These are phyloP conservation scores for Gorsachius goisagi DNA, from an alignment of 2,113 vertebrate genomes.

Conservation along the genomic window DNA sequence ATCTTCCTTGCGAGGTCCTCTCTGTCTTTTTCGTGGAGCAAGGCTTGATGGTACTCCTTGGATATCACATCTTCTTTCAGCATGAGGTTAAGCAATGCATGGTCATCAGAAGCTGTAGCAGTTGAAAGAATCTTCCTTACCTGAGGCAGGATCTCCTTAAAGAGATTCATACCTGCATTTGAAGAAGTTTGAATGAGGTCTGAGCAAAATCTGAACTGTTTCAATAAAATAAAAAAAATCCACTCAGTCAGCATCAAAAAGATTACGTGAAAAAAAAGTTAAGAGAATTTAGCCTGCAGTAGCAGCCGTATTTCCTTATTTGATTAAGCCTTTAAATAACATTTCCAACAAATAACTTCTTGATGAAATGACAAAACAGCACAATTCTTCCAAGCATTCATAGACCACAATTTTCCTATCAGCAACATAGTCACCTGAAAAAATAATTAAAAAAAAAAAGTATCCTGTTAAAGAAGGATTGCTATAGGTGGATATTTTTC, in stretches of 20 bases:
- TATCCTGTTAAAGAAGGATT: not conserved
- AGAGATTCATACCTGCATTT: constrained; percentile 69
- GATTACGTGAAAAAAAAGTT: constrained; percentile 60
- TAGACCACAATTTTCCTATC: not conserved
- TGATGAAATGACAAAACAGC: not conserved
- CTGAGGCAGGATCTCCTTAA: constrained; percentile 72
- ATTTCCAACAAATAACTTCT: not conserved
- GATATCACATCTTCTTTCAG: constrained; percentile 74
- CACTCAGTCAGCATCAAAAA: constrained; percentile 52
- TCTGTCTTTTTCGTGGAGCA: constrained; percentile 59
- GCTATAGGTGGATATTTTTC: not conserved
- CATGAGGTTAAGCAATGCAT: constrained; percentile 59
- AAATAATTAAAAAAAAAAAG: not conserved
- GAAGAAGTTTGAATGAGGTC: not conserved
- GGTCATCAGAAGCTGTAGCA: constrained; percentile 42
- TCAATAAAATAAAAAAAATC: not conserved
- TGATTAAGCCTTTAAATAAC: not conserved
- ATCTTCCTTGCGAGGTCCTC: constrained; percentile 77
- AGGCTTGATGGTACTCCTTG: constrained; percentile 69
- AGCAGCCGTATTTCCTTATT: constrained; percentile 67
- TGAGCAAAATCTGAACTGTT: not conserved
- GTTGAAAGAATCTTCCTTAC: constrained; percentile 64
- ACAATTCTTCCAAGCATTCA: not conserved
- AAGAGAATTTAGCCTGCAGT: not conserved
- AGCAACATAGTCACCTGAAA: not conserved